Evolutionary conservation across 1,140 invertebrate genomes (phyloP).

Genomic region (Drosophila virilis): DNA sequence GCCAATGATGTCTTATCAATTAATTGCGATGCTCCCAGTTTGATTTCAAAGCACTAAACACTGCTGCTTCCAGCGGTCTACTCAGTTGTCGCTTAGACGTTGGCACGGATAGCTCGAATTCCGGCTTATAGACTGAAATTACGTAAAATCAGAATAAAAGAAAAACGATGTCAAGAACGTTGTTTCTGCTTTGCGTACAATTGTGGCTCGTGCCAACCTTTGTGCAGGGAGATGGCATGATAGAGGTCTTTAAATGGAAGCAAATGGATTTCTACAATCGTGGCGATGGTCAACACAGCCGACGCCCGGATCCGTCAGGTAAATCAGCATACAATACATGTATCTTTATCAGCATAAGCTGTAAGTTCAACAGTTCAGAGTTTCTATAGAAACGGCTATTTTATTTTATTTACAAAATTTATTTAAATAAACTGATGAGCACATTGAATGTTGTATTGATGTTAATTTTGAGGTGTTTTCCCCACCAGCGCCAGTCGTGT

Average conservation of each 20-base stretch:
- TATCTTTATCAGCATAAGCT: constrained; percentile 6
- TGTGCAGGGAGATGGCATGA: constrained; percentile 63
- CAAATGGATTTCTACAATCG: constrained; percentile 84
- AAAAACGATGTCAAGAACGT: constrained; percentile 48
- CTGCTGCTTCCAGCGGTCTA: not conserved
- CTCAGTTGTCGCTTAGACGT: constrained; percentile 29
- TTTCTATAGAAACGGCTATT: too few relatives aligned
- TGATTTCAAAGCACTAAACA: constrained; percentile 5
- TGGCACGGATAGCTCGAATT: constrained; percentile 15
- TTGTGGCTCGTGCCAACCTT: constrained; percentile 20
- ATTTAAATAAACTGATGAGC: too few relatives aligned
- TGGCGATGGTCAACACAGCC: constrained; percentile 33
- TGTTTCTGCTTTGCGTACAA: constrained; percentile 29
- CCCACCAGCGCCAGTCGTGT: constrained; percentile 51
- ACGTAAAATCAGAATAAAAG: not conserved
- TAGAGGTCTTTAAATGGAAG: constrained; percentile 84
- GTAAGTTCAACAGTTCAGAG: not conserved
- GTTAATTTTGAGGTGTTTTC: not conserved
- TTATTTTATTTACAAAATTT: too few relatives aligned
- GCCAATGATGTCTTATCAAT: constrained; percentile 43
- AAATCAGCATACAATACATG: not conserved
- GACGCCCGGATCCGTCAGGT: constrained; percentile 51
- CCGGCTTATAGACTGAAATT: constrained; percentile 6
- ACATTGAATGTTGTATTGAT: not conserved
- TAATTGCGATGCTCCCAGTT: constrained; percentile 5